These are phyloP conservation scores for Ceyx melanurus DNA, from an alignment of 2,113 vertebrate species.

Conservation along the genomic window DNA sequence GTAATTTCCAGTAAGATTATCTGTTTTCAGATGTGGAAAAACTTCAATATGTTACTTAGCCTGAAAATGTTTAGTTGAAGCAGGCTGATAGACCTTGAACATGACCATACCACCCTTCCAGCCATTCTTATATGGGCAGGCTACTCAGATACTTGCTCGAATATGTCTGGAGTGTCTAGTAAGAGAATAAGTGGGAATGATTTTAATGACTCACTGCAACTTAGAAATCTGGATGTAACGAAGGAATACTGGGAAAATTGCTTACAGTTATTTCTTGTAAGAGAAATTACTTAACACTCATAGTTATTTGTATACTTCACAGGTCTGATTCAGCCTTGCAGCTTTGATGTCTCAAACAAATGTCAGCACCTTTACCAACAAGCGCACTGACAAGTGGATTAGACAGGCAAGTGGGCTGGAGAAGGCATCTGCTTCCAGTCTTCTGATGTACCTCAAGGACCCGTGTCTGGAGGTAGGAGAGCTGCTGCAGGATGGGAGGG, in stretches of 20 bases:
- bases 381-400: neutral
- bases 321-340: conserved; percentile 33
- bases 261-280: neutral
- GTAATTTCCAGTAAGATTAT: neutral
- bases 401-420: conserved; percentile 16
- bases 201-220: neutral
- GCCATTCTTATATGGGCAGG: neutral
- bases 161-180: neutral
- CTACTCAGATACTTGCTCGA: neutral
- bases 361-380: conserved; percentile 14
- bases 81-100: neutral
- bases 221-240: neutral
- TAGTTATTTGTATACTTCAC: conserved; percentile 30
- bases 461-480: neutral
- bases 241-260: neutral
- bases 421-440: neutral
- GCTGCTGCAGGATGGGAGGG: neutral
- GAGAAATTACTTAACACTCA: conserved; percentile 10
- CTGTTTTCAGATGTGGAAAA: neutral
- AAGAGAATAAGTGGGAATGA: neutral
- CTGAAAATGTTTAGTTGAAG: neutral
- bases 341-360: neutral
- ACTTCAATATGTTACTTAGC: neutral
- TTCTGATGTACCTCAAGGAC: neutral
- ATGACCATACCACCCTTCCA: neutral